Evolutionary conservation across 2,888 invertebrate species (phyloP).

Genomic region (Syritta pipiens): DNA sequence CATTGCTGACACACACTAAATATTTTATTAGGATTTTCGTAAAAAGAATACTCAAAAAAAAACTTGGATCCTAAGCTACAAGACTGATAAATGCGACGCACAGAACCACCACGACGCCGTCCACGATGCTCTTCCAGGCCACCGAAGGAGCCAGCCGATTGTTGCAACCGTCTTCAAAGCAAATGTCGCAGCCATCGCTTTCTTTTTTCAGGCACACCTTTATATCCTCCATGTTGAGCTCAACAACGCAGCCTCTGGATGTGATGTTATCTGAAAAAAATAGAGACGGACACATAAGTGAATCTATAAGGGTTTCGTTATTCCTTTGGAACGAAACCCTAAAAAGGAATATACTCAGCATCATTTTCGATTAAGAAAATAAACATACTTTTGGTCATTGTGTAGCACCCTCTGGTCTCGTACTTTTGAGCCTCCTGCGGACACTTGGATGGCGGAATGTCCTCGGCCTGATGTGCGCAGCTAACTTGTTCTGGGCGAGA

Average conservation of each 20-base stretch:
- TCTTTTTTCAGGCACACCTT: conserved; percentile 70
- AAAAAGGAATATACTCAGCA: too few relatives aligned
- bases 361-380: too few relatives aligned
- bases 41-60: background rate
- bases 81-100: background rate
- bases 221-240: conserved; percentile 69
- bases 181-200: conserved; percentile 71
- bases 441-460: conserved; percentile 48
- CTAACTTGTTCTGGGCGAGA: conserved; percentile 10
- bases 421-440: conserved; percentile 40
- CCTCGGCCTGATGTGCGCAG: conserved; percentile 43
- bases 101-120: background rate
- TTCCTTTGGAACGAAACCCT: too few relatives aligned
- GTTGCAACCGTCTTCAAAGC: conserved; percentile 73
- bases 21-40: conserved; percentile 5
- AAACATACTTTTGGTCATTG: conserved; percentile 60
- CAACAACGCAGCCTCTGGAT: conserved; percentile 73
- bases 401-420: conserved; percentile 68
- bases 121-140: background rate
- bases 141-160: conserved; percentile 23
- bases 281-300: background rate
- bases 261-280: conserved; percentile 70
- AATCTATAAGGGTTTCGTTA: background rate
- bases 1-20: background rate
- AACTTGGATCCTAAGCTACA: background rate